Percentiles rank a stretch among this genome's conserved stretches.
These are phyloP conservation scores for Drymonia ruficornis DNA, from an alignment of 2,888 invertebrate species.

Conservation along the genomic window DNA sequence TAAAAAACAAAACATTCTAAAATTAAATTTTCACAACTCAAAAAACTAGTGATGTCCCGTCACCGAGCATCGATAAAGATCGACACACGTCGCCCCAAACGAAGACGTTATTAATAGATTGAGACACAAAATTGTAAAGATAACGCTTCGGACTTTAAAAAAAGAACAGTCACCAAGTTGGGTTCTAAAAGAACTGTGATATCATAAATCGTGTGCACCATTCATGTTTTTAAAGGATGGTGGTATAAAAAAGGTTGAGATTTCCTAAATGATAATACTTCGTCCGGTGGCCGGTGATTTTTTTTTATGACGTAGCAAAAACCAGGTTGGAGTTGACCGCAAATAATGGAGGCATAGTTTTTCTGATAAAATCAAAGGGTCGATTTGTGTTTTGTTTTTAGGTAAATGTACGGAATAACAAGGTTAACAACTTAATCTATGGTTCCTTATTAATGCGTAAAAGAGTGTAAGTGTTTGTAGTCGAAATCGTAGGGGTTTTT, in stretches of 20 bases:
- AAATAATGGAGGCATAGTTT: constrained; percentile 37
- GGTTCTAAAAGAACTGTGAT: constrained; percentile 79
- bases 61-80: constrained; percentile 61
- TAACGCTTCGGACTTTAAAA: constrained; percentile 57
- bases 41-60: constrained; percentile 51
- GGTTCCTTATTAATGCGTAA: too few relatives aligned
- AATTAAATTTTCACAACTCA: constrained; percentile 17
- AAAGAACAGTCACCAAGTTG: constrained; percentile 60
- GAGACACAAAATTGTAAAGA: constrained; percentile 80
- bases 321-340: constrained; percentile 48
- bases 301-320: constrained; percentile 56
- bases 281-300: constrained; percentile 73
- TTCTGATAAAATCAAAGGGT: constrained; percentile 22
- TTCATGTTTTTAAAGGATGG: constrained; percentile 74
- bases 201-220: constrained; percentile 82
- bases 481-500: too few relatives aligned
- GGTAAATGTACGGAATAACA: neutral
- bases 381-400: neutral
- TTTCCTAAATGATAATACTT: constrained; percentile 77
- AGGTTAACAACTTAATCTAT: neutral
- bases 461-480: too few relatives aligned
- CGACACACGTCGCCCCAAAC: constrained; percentile 72
- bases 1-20: neutral
- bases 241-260: constrained; percentile 63
- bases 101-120: constrained; percentile 83